A percentile compares a stretch with the other conserved stretches of the same genome.
These are phyloP conservation scores for Tenebrio molitor DNA, from an alignment of 1,140 invertebrate species.

Conservation along the genomic window DNA sequence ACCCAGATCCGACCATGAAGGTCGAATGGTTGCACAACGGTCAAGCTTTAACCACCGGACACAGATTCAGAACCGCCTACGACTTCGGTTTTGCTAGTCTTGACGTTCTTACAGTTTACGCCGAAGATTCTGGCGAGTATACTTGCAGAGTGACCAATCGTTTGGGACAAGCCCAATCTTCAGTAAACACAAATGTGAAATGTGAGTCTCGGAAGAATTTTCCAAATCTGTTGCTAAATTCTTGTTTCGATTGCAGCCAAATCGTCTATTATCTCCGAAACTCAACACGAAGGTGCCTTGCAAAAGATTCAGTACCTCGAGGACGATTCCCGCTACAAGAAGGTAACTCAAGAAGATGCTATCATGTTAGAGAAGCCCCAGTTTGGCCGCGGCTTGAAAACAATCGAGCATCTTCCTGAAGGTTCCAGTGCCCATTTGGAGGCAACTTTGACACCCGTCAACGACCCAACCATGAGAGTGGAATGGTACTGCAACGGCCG, in stretches of 20 bases:
- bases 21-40: conserved; percentile 97
- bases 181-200: conserved; percentile 85
- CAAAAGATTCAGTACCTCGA: conserved; percentile 94
- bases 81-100: conserved; percentile 97
- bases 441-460: conserved; percentile 93
- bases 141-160: conserved; percentile 92
- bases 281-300: conserved; percentile 94
- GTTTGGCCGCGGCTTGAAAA: conserved; percentile 90
- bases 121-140: conserved; percentile 94
- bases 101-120: conserved; percentile 93
- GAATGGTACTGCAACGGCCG: conserved; percentile 96
- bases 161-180: conserved; percentile 84
- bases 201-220: conserved; percentile 74
- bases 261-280: conserved; percentile 90
- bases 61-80: conserved; percentile 91
- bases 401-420: conserved; percentile 85
- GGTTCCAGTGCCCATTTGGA: conserved; percentile 95
- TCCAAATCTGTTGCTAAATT: too few species aligned
- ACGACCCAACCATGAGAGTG: conserved; percentile 95
- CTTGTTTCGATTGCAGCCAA: conserved; percentile 72
- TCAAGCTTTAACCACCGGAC: conserved; percentile 90
- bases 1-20: conserved; percentile 92
- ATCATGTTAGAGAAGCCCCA: conserved; percentile 87
- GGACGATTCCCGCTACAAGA: conserved; percentile 84
- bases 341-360: conserved; percentile 78